These are phyloP conservation scores for Choreutis nemorana DNA, from an alignment of 2,888 invertebrate species.

Conservation along the genomic window DNA sequence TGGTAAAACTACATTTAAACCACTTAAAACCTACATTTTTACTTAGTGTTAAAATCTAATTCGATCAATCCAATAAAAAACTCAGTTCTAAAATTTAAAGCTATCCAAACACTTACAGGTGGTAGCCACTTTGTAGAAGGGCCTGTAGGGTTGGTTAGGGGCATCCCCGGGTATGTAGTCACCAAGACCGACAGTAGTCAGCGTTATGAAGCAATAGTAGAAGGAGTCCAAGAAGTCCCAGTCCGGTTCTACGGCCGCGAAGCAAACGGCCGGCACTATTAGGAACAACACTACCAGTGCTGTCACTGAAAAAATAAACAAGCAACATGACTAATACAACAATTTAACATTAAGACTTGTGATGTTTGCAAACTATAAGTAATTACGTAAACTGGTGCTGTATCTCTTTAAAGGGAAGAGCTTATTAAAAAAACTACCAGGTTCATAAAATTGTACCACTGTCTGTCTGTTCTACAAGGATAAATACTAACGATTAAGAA, in stretches of 20 bases:
- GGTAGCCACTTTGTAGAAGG: slow-evolving; percentile 83
- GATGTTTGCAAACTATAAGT: no score
- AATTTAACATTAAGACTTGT: no score
- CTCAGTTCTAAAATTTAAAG: no score
- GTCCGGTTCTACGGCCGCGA: slow-evolving; percentile 77
- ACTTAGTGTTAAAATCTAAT: no score
- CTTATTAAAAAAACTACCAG: no score
- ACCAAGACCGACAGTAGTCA: slow-evolving; percentile 89
- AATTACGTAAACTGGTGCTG: no score
- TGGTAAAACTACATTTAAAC: background rate
- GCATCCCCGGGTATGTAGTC: slow-evolving; percentile 90
- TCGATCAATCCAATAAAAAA: no score
- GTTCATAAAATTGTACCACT: no score
- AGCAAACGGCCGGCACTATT: slow-evolving; percentile 78
- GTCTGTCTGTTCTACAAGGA: no score
- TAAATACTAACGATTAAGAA: no score
- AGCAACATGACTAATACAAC: no score
- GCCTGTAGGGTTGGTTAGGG: slow-evolving; percentile 76
- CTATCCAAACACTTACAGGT: slow-evolving; percentile 67
- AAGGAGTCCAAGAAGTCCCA: slow-evolving; percentile 89
- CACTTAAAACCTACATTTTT: background rate
- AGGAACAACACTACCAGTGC: slow-evolving; percentile 70
- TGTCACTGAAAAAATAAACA: slow-evolving; percentile 63
- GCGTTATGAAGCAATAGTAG: slow-evolving; percentile 90
- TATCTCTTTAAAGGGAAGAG: no score